Evolutionary conservation across 2,113 vertebrate genomes (phyloP).

Genomic region (Cebus imitator): DNA sequence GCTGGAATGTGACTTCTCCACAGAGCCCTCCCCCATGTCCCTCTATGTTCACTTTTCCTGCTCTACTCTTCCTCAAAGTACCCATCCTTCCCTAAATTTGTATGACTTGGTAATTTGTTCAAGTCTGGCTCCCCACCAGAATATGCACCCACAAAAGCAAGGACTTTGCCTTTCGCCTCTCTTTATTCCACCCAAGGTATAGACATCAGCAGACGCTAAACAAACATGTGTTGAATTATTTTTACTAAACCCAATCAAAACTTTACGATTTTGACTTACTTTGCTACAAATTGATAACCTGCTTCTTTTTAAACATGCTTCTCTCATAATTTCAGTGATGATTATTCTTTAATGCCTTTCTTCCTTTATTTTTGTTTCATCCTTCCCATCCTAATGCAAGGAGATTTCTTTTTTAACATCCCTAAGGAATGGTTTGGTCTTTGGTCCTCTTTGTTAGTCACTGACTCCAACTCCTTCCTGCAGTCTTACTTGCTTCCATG

Average conservation of each 20-base stretch:
- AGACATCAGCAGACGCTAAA: neutral
- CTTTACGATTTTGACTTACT: neutral
- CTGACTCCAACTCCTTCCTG: neutral
- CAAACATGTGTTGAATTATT: neutral
- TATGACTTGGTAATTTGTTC: neutral
- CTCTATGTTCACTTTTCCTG: neutral
- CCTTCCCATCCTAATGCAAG: neutral
- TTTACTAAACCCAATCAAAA: neutral
- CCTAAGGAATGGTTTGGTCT: neutral
- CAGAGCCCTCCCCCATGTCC: neutral
- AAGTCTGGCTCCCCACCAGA: neutral
- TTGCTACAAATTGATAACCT: neutral
- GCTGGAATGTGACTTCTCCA: neutral
- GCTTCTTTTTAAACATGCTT: neutral
- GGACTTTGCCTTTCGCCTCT: neutral
- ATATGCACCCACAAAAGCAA: neutral
- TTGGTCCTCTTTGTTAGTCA: neutral
- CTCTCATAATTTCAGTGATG: neutral
- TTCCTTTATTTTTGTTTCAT: neutral
- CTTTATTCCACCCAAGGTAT: neutral
- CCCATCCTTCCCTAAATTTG: neutral
- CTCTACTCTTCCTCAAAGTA: neutral
- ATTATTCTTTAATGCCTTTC: neutral
- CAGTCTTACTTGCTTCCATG: neutral
- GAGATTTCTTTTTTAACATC: neutral